Conservation (phyloP, 35 echinoderm and acorn worm species). For the Amphiura filiformis region DNA sequence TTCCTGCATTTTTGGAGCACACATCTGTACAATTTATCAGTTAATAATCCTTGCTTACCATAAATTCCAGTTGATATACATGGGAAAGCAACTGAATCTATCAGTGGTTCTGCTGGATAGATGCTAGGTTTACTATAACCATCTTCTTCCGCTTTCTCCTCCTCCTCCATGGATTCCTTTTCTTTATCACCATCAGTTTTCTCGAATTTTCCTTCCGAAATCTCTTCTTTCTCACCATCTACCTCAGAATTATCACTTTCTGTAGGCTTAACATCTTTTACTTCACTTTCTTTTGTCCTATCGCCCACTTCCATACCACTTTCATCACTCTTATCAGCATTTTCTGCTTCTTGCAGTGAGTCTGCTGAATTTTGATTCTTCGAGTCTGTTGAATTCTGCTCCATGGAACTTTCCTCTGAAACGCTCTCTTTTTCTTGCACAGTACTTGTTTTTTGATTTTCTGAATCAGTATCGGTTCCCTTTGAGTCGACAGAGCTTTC, state of each 20-base stretch:
- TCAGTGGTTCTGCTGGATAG: slow-evolving; percentile 43
- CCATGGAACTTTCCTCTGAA: no score
- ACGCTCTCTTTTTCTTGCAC: no score
- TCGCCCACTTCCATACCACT: background rate
- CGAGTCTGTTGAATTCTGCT: background rate
- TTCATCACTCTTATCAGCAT: background rate
- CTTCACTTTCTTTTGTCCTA: no score
- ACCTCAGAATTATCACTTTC: no score
- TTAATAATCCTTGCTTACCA: slow-evolving; percentile 74
- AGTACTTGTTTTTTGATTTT: no score
- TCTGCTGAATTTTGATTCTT: background rate
- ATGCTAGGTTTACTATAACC: background rate
- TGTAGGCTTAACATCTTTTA: no score
- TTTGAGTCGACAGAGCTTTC: no score
- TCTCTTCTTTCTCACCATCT: no score
- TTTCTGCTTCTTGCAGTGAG: background rate
- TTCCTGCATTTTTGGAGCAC: no score
- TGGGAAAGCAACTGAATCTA: slow-evolving; percentile 72
- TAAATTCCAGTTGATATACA: slow-evolving; percentile 91
- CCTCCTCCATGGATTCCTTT: background rate
- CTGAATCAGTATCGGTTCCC: no score
- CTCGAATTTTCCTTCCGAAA: background rate
- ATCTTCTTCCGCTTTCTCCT: background rate
- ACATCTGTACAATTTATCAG: no score
- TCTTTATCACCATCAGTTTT: background rate